phyloP scores from a whole-genome alignment of 2,113 vertebrate species.

The Erinaceus europaeus region DNA sequence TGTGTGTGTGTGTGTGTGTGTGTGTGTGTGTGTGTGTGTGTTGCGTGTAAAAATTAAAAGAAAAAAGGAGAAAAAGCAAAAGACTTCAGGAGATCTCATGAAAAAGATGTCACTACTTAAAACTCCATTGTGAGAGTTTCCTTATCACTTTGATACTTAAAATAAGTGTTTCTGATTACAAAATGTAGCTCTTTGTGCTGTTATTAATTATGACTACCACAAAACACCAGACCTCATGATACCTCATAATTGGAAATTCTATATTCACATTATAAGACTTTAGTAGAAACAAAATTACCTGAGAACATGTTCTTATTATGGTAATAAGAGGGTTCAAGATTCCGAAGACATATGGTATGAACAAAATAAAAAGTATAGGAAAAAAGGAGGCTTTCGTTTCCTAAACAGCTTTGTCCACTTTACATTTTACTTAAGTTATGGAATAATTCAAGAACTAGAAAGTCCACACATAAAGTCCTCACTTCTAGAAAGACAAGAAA shows the following conservation, averaged over 20 bases:
- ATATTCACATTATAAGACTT: not conserved
- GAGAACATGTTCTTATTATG: not conserved
- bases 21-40: no score
- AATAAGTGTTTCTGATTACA: not conserved
- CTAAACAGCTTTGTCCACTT: not conserved
- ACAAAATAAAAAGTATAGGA: not conserved
- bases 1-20: no score
- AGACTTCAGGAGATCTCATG: not conserved
- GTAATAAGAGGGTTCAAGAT: not conserved
- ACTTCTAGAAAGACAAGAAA: not conserved
- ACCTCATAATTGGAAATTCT: not conserved
- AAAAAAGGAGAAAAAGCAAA: no score
- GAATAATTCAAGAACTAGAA: not conserved
- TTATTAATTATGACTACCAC: not conserved
- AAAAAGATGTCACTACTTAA: not conserved
- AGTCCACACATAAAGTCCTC: not conserved
- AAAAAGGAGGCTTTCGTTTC: not conserved
- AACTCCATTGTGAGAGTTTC: not conserved
- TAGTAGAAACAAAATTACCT: not conserved
- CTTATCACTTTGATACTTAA: not conserved
- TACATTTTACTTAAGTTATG: not conserved
- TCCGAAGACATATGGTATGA: not conserved
- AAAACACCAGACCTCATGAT: not conserved
- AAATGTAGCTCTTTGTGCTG: not conserved
- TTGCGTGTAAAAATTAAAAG: no score